Evolutionary conservation across 2,113 vertebrate genomes (phyloP).

Genomic region (Pitta sordida): DNA sequence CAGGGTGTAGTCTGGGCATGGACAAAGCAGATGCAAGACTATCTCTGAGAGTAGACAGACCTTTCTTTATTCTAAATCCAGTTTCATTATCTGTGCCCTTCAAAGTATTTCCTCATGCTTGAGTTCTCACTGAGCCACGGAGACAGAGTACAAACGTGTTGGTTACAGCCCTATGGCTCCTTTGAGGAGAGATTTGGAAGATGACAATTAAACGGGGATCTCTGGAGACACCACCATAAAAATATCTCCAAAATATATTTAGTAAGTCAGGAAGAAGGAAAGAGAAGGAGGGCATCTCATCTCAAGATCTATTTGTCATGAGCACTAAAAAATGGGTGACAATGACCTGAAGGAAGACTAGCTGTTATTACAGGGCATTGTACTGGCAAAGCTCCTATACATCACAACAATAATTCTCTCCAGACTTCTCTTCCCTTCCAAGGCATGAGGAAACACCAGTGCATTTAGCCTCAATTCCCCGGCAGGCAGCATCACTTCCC

Average conservation of each 20-base stretch:
- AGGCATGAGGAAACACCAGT: constrained; percentile 20
- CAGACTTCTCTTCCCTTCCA: constrained; percentile 21
- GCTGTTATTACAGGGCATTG: background rate
- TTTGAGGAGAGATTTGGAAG: background rate
- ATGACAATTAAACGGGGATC: background rate
- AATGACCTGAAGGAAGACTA: constrained; percentile 10
- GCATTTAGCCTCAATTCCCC: background rate
- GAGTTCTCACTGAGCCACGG: background rate
- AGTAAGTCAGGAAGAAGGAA: background rate
- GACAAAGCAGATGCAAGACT: background rate
- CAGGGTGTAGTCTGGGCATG: background rate
- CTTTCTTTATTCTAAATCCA: background rate
- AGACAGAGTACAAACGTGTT: background rate
- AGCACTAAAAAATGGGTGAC: background rate
- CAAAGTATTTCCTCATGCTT: background rate
- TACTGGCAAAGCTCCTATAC: background rate
- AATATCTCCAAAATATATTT: background rate
- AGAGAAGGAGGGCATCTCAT: background rate
- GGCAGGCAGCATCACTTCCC: constrained; percentile 42
- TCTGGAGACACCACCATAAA: background rate
- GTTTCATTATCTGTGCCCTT: background rate
- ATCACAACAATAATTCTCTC: background rate
- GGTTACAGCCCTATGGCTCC: background rate
- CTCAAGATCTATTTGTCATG: background rate
- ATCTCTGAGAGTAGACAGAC: background rate